These are phyloP conservation scores for Gopherus flavomarginatus DNA, from an alignment of 2,113 vertebrate species.

Conservation along the genomic window DNA sequence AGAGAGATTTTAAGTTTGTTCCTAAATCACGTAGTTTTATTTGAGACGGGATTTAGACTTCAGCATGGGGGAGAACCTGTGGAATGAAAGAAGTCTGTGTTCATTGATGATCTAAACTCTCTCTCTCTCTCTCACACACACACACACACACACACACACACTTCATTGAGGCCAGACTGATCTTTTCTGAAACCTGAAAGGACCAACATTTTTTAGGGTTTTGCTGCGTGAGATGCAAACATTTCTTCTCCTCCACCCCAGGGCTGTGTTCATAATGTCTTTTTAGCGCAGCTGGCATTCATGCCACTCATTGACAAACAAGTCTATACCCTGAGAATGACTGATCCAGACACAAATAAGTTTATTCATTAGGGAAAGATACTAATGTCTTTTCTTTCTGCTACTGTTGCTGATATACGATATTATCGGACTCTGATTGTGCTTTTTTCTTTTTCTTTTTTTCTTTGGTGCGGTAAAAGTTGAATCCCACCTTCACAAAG, in stretches of 20 bases:
- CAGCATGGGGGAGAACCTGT: fast-evolving
- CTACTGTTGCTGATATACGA: background rate
- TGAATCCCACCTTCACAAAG: background rate
- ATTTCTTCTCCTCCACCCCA: background rate
- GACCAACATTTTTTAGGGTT: background rate
- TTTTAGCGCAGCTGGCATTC: conserved; percentile 9
- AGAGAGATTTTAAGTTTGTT: background rate
- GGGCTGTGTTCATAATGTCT: background rate
- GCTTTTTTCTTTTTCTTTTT: background rate
- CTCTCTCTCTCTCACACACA: background rate
- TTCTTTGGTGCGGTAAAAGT: too few relatives aligned
- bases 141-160: background rate
- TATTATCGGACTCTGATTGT: background rate
- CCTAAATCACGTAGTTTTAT: background rate
- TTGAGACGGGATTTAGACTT: background rate
- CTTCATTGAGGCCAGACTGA: background rate
- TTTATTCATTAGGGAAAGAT: background rate
- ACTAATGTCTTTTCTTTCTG: background rate
- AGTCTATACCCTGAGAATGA: background rate
- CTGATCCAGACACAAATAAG: background rate
- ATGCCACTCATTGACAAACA: background rate
- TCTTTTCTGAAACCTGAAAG: background rate
- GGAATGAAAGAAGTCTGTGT: background rate
- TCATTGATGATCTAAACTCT: background rate
- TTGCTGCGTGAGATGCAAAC: background rate